These are phyloP conservation scores for Toxostoma redivivum DNA, from an alignment of 2,113 vertebrate species.

Conservation along the genomic window DNA sequence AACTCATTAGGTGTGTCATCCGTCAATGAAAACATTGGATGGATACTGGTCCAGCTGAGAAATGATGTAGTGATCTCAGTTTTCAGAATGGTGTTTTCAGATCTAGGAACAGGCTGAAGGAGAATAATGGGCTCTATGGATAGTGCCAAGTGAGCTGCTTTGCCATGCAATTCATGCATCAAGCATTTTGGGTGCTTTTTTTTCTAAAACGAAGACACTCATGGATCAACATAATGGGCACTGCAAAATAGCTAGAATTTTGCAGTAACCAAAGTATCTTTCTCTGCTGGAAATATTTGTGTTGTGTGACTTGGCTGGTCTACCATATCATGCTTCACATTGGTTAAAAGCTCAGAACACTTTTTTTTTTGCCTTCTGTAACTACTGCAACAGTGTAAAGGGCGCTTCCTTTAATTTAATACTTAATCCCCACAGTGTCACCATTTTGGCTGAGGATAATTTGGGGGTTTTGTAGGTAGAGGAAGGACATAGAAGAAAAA, in stretches of 20 bases:
- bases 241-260: background rate
- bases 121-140: background rate
- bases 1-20: background rate
- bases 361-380: fast-evolving
- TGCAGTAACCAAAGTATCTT: background rate
- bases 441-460: background rate
- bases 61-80: background rate
- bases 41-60: background rate
- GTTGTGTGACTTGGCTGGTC: background rate
- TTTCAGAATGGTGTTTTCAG: background rate
- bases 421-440: background rate
- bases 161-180: background rate
- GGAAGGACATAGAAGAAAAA: background rate
- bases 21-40: background rate
- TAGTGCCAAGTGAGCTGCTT: background rate
- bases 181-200: background rate
- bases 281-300: background rate
- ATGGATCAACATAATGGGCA: background rate
- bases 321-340: background rate
- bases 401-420: background rate
- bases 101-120: background rate
- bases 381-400: background rate
- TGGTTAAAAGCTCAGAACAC: background rate
- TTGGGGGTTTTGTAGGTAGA: background rate
- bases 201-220: background rate